Base-by-base conservation (phyloP, 2,888 invertebrate species). In the Synanthedon andrenaeformis region DNA sequence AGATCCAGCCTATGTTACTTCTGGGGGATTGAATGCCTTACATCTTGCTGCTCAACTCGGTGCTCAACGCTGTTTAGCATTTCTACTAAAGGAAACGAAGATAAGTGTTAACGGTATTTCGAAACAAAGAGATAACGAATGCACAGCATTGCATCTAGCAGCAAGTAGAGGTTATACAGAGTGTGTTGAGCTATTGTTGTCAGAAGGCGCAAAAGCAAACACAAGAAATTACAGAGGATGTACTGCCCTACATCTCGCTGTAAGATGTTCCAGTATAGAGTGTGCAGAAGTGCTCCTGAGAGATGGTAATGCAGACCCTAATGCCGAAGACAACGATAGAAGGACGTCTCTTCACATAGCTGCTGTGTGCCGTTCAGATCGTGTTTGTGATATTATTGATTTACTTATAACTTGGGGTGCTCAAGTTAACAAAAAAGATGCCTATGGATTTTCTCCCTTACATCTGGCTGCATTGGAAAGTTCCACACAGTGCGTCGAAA, bases 381-480 rank as follows among this genome's bases (percentile, higher is more conserved):
- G 92, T 55, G 92, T 94, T 2, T 93, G 93, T 69, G 94, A 94
- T 63, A 92, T 94, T 5, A 91, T 94, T 53, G 94, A 95, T 65
- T 89, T 92, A 59, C 82, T 95, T 1, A 91, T 94, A 4, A 91
- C 90, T 61, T 94, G 93, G 91, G 93, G 93, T 10, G 93, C 94
- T 12, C 92, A 94, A 70, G 93, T 95, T 0, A 95, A 96, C 67
- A 91, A 92, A 58, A 93, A 93, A 71, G 96, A 96, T 66, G 93
- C 92, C 59, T 95, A 94, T 61, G 96, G 96, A 0, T 94, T 94
- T 69, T 94, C 95, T 0, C 93, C 96, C 0, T 81, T 96, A 11
- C 96, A 96, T 74, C 89, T 96, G 51, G 96, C 96, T 8, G 95
- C 95, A 1, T 84, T 95, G 59, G 96, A 96, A 70, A 95, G 96